Evolutionary conservation across 2,113 vertebrate species (phyloP), one percentile per base, ranked within the genome.

Genomic region (Ctenodactylus gundi): DNA sequence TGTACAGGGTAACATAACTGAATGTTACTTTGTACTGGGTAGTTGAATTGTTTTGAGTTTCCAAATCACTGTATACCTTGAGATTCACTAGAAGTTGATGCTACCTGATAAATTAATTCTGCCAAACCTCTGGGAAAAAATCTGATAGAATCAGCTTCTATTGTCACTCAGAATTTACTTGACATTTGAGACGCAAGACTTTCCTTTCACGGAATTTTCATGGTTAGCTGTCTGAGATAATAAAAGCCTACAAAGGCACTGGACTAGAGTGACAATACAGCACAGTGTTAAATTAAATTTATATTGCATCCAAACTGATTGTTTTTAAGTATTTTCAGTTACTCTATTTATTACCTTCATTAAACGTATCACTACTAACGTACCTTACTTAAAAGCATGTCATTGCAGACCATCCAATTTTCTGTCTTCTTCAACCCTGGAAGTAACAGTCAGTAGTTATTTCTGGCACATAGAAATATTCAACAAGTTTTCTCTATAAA

Each of bases 261-360:
- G 41, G 1, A 9, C 3, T 81, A 3, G 10, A 67, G 4, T 4
- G 1, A 2, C 46, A 29, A 14, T n/a, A 1, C n/a, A 89, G n/a
- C 4, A 44, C 3, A 0, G 12, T 8, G 36, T 3, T 70, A 68
- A 62, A 10, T 1, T 39, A 27, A 70, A 82, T 82, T 20, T 34
- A 21, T 2, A 75, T 6, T 8, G 57, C 12, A 2, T 23, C 55
- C 8, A 60, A 46, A 46, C 1, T 41, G 34, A 53, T 7, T 84
- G 4, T 29, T 82, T 68, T 88, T 31, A n/a, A n/a, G n/a, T n/a
- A n/a, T 89, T 82, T 86, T 41, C 58, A 46, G 58, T 80, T 17
- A 15, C 21, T 27, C 78, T 36, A 15, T 72, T 44, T 76, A 49
- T 53, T 65, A 70, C 3, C 41, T 44, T 57, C 36, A 34, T 58